Evolutionary conservation across 2,888 invertebrate species (phyloP).

Genomic region (Schrankia costaestrigalis): DNA sequence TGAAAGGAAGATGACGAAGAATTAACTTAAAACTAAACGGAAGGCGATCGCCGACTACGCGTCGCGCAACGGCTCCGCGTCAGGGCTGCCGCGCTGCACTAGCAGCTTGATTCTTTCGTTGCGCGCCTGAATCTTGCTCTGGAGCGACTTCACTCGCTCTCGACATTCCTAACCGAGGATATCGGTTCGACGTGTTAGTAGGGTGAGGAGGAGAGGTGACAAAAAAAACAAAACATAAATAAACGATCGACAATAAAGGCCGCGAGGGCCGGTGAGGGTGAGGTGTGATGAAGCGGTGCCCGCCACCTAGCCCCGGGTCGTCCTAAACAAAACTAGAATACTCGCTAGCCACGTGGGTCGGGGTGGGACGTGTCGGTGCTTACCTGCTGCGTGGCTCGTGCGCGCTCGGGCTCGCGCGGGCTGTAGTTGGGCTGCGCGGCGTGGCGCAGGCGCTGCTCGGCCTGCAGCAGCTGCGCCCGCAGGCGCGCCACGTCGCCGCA

Average conservation of each 20-base stretch:
- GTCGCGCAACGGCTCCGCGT: slow-evolving; percentile 86
- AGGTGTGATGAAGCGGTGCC: slow-evolving; percentile 47
- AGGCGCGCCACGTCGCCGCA: slow-evolving; percentile 92
- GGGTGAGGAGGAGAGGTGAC: slow-evolving; percentile 61
- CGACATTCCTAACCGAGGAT: slow-evolving; percentile 87
- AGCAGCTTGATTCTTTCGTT: slow-evolving; percentile 93
- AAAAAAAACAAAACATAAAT: slow-evolving; percentile 68
- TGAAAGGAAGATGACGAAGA: slow-evolving; percentile 54
- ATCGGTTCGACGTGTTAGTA: slow-evolving; percentile 66
- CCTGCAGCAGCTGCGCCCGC: slow-evolving; percentile 90
- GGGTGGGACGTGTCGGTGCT: slow-evolving; percentile 62
- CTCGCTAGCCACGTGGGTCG: slow-evolving; percentile 58
- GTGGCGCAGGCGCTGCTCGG: slow-evolving; percentile 92
- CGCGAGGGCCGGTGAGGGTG: slow-evolving; percentile 55
- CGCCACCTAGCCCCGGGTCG: slow-evolving; percentile 41
- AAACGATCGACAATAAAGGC: slow-evolving; percentile 32
- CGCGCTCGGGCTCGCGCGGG: slow-evolving; percentile 90
- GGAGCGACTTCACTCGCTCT: slow-evolving; percentile 91
- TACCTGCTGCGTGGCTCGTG: slow-evolving; percentile 94
- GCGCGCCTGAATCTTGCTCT: slow-evolving; percentile 92
- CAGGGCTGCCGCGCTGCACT: slow-evolving; percentile 92
- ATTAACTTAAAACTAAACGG: slow-evolving; percentile 54
- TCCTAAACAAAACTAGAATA: slow-evolving; percentile 68
- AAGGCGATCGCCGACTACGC: slow-evolving; percentile 69
- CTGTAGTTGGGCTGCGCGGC: slow-evolving; percentile 91